Evolutionary conservation across 2,888 invertebrate species (phyloP).

Genomic region (Erebia aethiops): DNA sequence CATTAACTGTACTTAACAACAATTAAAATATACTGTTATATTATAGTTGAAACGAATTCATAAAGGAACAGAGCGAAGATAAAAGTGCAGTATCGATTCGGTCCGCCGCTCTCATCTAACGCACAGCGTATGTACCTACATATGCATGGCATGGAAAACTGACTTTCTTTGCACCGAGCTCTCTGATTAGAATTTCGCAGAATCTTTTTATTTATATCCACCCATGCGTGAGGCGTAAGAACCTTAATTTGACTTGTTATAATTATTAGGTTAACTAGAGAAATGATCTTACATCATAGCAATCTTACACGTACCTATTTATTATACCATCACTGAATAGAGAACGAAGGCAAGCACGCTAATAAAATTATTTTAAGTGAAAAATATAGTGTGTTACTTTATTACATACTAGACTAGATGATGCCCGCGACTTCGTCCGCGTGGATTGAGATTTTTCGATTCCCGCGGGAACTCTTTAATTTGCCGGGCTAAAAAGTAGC

Average conservation of each 20-base stretch:
- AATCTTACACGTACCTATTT: neutral
- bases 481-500: too few species aligned
- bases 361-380: too few species aligned
- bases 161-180: constrained; percentile 74
- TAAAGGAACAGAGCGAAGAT: constrained; percentile 18
- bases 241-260: constrained; percentile 1
- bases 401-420: too few species aligned
- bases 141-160: constrained; percentile 64
- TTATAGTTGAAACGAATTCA: neutral
- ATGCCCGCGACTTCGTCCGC: too few species aligned
- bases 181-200: constrained; percentile 66
- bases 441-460: too few species aligned
- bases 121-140: constrained; percentile 54
- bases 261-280: constrained; percentile 10
- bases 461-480: too few species aligned
- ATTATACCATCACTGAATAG: too few species aligned
- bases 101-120: constrained; percentile 57
- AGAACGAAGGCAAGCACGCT: too few species aligned
- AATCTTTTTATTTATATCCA: constrained; percentile 64
- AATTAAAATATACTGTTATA: neutral
- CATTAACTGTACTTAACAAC: neutral
- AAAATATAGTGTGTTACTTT: too few species aligned
- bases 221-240: constrained; percentile 50
- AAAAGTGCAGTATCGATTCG: constrained; percentile 49
- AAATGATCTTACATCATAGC: neutral